phyloP scores from a whole-genome alignment of 2,113 vertebrate species.

The Ammodramus savannarum region DNA sequence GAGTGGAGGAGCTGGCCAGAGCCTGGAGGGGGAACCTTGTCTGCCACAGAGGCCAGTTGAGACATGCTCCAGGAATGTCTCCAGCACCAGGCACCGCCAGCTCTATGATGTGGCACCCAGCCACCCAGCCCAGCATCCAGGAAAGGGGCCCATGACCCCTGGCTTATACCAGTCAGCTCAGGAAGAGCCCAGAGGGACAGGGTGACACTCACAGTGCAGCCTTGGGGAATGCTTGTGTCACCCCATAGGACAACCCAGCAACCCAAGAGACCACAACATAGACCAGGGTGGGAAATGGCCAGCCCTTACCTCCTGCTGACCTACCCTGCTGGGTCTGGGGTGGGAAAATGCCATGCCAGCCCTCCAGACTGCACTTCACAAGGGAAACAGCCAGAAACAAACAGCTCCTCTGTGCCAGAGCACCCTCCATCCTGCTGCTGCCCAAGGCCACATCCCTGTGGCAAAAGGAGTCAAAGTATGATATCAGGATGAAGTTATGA shows the following conservation, averaged over 20 bases:
- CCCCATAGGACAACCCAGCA: accelerated
- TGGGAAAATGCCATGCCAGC: neutral
- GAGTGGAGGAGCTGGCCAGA: neutral
- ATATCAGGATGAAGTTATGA: neutral
- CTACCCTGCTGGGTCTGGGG: neutral
- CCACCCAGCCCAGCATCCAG: neutral
- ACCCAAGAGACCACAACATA: neutral
- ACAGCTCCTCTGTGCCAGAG: neutral
- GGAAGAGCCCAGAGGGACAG: neutral
- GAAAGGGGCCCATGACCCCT: neutral
- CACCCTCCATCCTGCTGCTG: neutral
- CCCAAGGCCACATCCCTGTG: neutral
- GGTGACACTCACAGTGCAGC: accelerated
- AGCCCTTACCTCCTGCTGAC: neutral
- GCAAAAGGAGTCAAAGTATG: neutral
- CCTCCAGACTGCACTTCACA: neutral
- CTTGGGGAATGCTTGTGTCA: accelerated
- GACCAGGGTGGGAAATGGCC: neutral
- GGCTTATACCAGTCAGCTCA: accelerated
- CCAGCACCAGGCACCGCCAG: neutral
- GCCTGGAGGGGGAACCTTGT: neutral
- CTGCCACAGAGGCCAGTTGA: neutral
- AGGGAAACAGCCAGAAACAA: neutral
- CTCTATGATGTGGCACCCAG: neutral
- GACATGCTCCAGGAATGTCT: conserved; percentile 40